Conservation (phyloP, 2,888 invertebrate species). For the Trissolcus brochymenae region DNA sequence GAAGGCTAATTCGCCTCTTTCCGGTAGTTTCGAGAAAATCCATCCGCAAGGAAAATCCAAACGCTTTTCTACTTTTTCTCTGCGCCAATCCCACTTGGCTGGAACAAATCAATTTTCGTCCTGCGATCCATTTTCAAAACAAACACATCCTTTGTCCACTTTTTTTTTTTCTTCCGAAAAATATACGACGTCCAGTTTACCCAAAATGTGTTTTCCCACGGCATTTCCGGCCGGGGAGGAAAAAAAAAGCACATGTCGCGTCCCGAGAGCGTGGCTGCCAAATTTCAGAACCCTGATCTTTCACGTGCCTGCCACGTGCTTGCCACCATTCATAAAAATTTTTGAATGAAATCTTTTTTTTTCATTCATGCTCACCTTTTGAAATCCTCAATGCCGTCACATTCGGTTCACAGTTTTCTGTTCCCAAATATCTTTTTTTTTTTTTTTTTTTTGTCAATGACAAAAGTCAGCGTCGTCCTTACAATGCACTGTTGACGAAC, state of each 20-base stretch:
- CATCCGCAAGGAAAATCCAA: slow-evolving; percentile 50
- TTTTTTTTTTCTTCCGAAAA: slow-evolving; percentile 1
- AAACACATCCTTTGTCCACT: slow-evolving; percentile 5
- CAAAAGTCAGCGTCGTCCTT: slow-evolving; percentile 34
- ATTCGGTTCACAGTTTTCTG: slow-evolving; percentile 41
- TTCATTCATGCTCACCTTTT: slow-evolving; percentile 48
- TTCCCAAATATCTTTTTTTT: slow-evolving; percentile 4
- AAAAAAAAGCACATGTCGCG: slow-evolving; percentile 8
- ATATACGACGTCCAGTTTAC: background rate
- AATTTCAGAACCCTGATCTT: slow-evolving; percentile 31
- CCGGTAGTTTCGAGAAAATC: slow-evolving; percentile 54
- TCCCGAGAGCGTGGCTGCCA: slow-evolving; percentile 2
- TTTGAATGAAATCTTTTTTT: slow-evolving; percentile 56
- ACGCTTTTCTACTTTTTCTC: slow-evolving; percentile 51
- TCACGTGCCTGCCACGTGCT: slow-evolving; percentile 61
- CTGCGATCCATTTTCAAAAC: slow-evolving; percentile 7
- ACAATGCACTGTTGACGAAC: slow-evolving; percentile 12
- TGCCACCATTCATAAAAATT: slow-evolving; percentile 58
- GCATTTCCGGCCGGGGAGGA: slow-evolving; percentile 29
- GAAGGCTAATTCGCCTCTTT: slow-evolving; percentile 54
- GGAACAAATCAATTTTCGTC: too few relatives aligned
- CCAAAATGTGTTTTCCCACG: slow-evolving; percentile 34
- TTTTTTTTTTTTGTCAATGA: slow-evolving; percentile 18
- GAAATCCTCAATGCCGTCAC: slow-evolving; percentile 36
- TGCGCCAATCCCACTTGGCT: slow-evolving; percentile 14